Evolutionary conservation across 2,113 vertebrate species (phyloP), one percentile per base, ranked within the genome.

Genomic region (Dicaeum eximium): DNA sequence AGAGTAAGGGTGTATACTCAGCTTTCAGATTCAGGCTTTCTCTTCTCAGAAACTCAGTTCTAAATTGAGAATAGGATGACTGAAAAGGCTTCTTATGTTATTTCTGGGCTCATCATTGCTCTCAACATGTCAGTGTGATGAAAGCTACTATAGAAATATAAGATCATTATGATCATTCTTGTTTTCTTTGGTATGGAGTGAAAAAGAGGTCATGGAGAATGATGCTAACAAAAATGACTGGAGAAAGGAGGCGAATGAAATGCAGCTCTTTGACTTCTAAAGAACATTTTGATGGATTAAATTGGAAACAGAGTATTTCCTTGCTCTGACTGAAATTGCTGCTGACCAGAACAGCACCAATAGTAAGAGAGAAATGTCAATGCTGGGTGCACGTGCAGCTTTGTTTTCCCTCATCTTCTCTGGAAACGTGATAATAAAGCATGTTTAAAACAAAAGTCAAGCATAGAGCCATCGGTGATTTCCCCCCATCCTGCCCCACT

Each of bases 131-230:
- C 96, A 96, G 57, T 3, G 11, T 74, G 83, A 97, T 97, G 91
- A 96, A 97, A 95, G 86, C 30, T 24, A 8, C 65, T 88, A 40
- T 25, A 91, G 79, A 93, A 93, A 86, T 79, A 56, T 81, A 79
- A 90, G n/a, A 84, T 88, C 78, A 56, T 95, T 96, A 82, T 86
- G 86, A 92, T 92, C 80, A 45, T 94, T 91, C 86, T 65, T 97
- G 85, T 96, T 96, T 97, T 91, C 66, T 28, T 89, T 78, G 33
- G 62, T 40, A 30, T 40, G 44, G 54, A 93, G 65, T 74, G 64
- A 53, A 93, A 93, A 96, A 71, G 82, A 75, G 84, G 92, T 91
- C 88, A 92, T 15, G 70, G 60, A 42, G 67, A 80, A 87, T 69
- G 64, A 89, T 51, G 44, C 53, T 66, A 57, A 83, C 31, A 79